Conservation (phyloP, 2,888 invertebrate genomes). For the Xestia xanthographa region DNA sequence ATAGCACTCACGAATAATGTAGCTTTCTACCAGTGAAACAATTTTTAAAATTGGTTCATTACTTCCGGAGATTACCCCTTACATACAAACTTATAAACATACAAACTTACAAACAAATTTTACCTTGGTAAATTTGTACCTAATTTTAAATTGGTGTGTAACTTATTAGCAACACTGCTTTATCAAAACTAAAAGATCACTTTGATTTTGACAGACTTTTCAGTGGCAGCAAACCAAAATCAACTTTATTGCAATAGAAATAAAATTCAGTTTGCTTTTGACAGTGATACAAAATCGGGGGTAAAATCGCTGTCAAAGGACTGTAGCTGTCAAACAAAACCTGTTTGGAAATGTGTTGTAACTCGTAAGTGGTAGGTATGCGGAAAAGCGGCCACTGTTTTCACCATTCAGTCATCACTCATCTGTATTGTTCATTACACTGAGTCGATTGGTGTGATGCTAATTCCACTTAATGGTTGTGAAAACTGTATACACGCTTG, state of each 20-base stretch:
- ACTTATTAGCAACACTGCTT: no score
- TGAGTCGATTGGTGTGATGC: not conserved
- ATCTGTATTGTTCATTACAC: not conserved
- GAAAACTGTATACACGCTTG: no score
- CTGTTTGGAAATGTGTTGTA: not conserved
- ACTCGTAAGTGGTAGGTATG: not conserved
- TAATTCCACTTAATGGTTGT: not conserved
- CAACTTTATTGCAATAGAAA: not conserved
- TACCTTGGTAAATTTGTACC: no score
- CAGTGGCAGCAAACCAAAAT: not conserved
- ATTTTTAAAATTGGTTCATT: no score
- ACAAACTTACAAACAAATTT: no score
- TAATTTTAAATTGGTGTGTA: no score
- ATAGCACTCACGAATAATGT: no score
- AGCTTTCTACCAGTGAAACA: no score
- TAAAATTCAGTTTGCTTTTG: not conserved
- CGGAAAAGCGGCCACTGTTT: constrained; percentile 13
- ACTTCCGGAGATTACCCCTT: no score
- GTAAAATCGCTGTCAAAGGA: not conserved
- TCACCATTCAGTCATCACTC: not conserved
- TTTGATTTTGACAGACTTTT: not conserved
- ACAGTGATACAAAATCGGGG: not conserved
- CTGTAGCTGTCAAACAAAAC: constrained; percentile 24
- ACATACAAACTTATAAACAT: no score
- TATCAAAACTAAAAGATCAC: not conserved